These are phyloP conservation scores for Meandrina meandrites DNA, from an alignment of 92 coral and sea anemone species.

Conservation along the genomic window DNA sequence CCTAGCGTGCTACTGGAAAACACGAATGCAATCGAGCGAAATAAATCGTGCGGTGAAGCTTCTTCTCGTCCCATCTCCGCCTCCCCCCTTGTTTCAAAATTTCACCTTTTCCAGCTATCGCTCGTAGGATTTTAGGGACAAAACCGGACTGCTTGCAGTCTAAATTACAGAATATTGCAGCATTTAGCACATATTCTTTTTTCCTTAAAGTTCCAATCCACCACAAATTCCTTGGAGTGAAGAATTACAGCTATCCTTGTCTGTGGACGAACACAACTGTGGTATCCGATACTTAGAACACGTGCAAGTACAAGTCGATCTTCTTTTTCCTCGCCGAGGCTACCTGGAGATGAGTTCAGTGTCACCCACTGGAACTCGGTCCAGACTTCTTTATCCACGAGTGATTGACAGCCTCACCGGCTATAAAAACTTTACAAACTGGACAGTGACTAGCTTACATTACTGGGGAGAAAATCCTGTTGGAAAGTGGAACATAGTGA, in stretches of 20 bases:
- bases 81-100: too few species aligned
- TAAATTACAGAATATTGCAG: too few species aligned
- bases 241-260: not conserved
- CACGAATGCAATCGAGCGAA: too few species aligned
- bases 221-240: not conserved
- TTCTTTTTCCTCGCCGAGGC: constrained; percentile 48
- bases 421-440: constrained; percentile 27
- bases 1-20: too few species aligned
- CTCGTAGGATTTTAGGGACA: too few species aligned
- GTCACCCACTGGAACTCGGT: constrained; percentile 52
- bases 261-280: not conserved
- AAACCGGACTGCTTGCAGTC: too few species aligned
- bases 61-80: too few species aligned
- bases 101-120: too few species aligned
- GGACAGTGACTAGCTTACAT: constrained; percentile 51
- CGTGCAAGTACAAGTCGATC: constrained; percentile 48
- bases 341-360: constrained; percentile 36
- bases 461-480: constrained; percentile 68
- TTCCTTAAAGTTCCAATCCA: not conserved
- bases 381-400: constrained; percentile 50
- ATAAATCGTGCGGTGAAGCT: too few species aligned
- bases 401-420: constrained; percentile 28
- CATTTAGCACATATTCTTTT: too few species aligned
- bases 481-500: constrained; percentile 34
- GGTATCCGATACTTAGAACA: constrained; percentile 52